Evolutionary conservation across 2,113 vertebrate species (phyloP), one percentile per base, ranked within the genome.

Genomic region (Picathartes gymnocephalus): DNA sequence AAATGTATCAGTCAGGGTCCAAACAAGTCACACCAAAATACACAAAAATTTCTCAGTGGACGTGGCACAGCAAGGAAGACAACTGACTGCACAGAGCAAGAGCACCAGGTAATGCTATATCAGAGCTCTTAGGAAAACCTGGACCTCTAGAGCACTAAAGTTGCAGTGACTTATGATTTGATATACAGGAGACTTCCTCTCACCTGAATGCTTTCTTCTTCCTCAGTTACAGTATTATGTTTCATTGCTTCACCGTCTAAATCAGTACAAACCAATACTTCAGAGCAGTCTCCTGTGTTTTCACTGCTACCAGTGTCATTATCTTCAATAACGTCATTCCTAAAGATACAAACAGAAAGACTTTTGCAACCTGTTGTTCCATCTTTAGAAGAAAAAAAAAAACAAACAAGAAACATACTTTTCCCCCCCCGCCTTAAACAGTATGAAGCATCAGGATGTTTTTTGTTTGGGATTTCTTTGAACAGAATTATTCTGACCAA

Each of bases 161-260:
- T 13, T 48, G 39, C 18, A 74, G 22, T 23, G 74, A 21, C 16
- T 77, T 28, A n/a, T 18, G 5, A 39, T 57, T 62, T 28, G 68
- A 56, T 15, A 51, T 3, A 64, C 23, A 92, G 22, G 44, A 92
- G 65, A 30, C 13, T 23, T 89, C 77, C 66, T 83, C 97, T 98
- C 97, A 98, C 98, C 98, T 98, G 97, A 91, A 96, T 13, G 15
- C 93, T 97, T 97, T 98, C 97, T 96, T 97, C 97, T 96, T 97
- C 96, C 90, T 97, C 97, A 93, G 95, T 97, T 93, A 96, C 71
- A 97, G 92, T 95, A 95, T 97, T 97, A 77, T 72, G 94, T 86
- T 97, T 97, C 81, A 97, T 92, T 97, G 93, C 93, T 97, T 97
- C 97, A 95, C 81, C 94, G 90, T 94, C 97, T 97, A 97, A 68